Evolutionary conservation across 2,113 vertebrate genomes (phyloP).

Genomic region (Zosterops japonicus): DNA sequence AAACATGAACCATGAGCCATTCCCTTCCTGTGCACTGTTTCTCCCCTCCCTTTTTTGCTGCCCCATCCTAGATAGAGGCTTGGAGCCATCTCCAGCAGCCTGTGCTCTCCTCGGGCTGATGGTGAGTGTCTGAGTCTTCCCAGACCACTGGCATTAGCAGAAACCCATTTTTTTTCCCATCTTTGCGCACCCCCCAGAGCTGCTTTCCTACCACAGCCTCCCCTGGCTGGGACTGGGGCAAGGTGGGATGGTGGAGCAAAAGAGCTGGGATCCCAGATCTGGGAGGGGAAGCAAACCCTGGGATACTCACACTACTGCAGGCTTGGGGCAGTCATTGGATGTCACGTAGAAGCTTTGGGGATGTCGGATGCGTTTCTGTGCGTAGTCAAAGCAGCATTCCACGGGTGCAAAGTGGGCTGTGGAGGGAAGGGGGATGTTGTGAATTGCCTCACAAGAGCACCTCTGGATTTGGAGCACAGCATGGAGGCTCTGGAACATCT

Average conservation of each 20-base stretch:
- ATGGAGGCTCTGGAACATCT: neutral
- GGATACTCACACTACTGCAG: constrained; percentile 28
- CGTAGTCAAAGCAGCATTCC: neutral
- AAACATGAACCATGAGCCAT: fast-evolving
- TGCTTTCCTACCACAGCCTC: neutral
- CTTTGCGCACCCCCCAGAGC: neutral
- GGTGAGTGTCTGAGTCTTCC: neutral
- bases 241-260: neutral
- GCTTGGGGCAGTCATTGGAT: neutral
- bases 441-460: fast-evolving
- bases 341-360: neutral
- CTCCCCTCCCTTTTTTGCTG: neutral
- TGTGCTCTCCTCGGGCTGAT: neutral
- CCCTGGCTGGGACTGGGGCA: neutral
- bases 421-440: neutral
- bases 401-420: neutral
- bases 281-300: neutral
- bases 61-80: neutral
- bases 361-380: neutral
- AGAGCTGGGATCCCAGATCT: neutral
- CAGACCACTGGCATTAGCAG: neutral
- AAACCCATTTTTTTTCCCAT: fast-evolving
- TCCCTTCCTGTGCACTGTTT: neutral
- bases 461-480: fast-evolving
- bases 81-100: neutral